Evolutionary conservation across 2,113 vertebrate genomes (phyloP), one percentile per base, ranked within the genome.

Genomic region (Oxyura jamaicensis): DNA sequence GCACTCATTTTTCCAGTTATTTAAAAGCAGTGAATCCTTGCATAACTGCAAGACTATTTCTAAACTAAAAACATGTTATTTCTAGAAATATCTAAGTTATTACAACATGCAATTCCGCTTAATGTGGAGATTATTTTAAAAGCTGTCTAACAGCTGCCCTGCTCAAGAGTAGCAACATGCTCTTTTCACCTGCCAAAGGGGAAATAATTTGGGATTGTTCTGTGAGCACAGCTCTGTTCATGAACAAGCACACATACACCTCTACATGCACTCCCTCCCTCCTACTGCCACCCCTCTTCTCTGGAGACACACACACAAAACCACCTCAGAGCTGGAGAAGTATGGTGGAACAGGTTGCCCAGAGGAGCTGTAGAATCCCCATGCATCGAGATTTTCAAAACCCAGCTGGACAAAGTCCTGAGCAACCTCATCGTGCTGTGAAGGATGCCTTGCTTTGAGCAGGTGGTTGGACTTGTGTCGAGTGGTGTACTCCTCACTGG

Each of bases 21-120:
- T 90, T 91, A 95, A 97, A 92, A 90, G 52, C 78, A 94, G 86
- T 42, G 84, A 93, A 78, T 91, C 78, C 85, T 90, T 80, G 75
- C 72, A 68, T 83, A 95, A 94, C 58, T 82, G 72, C 56, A 94
- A 85, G 67, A 79, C 68, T 89, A 92, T 79, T 65, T 63, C 35
- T 78, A 92, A 74, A 95, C 60, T 62, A 76, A 92, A 91, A 89
- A 46, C 33, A 58, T 41, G 78, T 77, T 91, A 35, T 46, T 26
- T 76, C 31, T 65, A 83, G 88, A 79, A 66, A 46, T 50, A 63
- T 33, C 63, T 50, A 48, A 73, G 41, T 93, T 69, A 76, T 94
- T 71, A 86, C 50, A 80, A 42, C 11, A 58, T 14, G 26, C 11
- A 72, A 25, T 48, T 55, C 48, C 85, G 35, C 55, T 84, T 86